phyloP scores from a whole-genome alignment of 1,140 invertebrate species.

The Pogonomyrmex barbatus region DNA sequence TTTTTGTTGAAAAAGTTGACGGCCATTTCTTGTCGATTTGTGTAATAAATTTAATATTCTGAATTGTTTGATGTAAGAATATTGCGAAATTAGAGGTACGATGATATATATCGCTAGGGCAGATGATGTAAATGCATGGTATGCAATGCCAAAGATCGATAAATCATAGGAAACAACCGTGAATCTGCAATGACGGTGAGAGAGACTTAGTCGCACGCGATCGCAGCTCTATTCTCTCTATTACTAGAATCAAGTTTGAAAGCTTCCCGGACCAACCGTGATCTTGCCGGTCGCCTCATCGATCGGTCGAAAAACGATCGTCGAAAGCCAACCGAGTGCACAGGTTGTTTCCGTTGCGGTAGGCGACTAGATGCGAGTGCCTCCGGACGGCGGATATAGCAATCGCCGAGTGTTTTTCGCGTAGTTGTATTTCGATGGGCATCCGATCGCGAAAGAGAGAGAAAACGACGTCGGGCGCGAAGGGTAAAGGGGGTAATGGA shows the following conservation, averaged over 20 bases:
- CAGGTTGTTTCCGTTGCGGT: constrained; percentile 78
- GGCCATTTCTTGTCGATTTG: too few species aligned
- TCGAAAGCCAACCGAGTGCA: constrained; percentile 63
- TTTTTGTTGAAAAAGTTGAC: constrained; percentile 5
- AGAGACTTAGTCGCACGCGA: constrained; percentile 4
- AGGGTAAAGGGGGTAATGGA: constrained; percentile 49
- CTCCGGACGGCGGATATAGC: constrained; percentile 72
- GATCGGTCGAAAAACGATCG: constrained; percentile 70
- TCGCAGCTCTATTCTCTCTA: constrained; percentile 28
- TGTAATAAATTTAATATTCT: constrained; percentile 20
- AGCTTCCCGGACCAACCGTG: not conserved
- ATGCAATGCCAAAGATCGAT: constrained; percentile 4
- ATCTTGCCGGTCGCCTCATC: constrained; percentile 51
- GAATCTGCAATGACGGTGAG: constrained; percentile 16
- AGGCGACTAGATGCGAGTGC: constrained; percentile 71
- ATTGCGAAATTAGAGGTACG: constrained; percentile 9
- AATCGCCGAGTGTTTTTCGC: constrained; percentile 82
- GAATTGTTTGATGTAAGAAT: not conserved
- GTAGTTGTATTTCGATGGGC: constrained; percentile 80
- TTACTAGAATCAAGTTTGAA: constrained; percentile 46
- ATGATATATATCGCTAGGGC: constrained; percentile 13
- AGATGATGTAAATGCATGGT: not conserved
- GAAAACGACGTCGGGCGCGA: constrained; percentile 51
- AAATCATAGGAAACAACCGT: constrained; percentile 24
- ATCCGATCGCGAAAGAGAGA: constrained; percentile 74